Evolutionary conservation across 2,113 vertebrate species (phyloP).

Genomic region (Naja naja): DNA sequence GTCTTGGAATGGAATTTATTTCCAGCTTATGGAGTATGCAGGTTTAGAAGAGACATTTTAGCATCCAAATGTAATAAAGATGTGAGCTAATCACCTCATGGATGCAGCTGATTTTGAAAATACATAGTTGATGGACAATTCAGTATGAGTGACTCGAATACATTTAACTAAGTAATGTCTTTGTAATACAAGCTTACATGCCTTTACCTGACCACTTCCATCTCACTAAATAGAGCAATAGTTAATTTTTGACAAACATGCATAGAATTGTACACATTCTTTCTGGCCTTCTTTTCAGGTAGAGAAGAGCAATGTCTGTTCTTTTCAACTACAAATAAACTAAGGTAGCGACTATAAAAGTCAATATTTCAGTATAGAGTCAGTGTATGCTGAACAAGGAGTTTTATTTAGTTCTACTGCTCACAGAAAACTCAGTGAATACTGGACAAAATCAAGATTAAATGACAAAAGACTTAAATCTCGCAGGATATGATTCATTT

Average conservation of each 20-base stretch:
- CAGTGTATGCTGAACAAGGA: constrained; percentile 52
- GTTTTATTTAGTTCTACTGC: constrained; percentile 36
- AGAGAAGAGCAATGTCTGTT: not conserved
- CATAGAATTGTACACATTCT: not conserved
- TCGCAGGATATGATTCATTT: not conserved
- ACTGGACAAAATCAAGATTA: constrained; percentile 52
- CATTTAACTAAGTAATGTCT: not conserved
- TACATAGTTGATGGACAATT: not conserved
- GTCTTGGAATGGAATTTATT: not conserved
- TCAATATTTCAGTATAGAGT: constrained; percentile 42
- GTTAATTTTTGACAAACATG: not conserved
- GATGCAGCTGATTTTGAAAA: not conserved
- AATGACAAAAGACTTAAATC: constrained; percentile 38
- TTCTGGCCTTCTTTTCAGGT: constrained; percentile 13
- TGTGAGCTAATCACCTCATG: not conserved
- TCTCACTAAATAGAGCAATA: not conserved
- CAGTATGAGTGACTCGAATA: not conserved
- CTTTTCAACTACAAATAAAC: constrained; percentile 29
- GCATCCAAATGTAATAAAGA: not conserved
- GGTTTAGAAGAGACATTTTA: not conserved
- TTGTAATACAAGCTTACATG: not conserved
- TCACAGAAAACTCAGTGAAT: constrained; percentile 14
- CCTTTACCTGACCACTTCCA: not conserved
- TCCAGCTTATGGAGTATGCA: not conserved
- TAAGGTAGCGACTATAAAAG: constrained; percentile 44